A percentile compares a stretch with the other conserved stretches of the same genome.
phyloP scores from a whole-genome alignment of 2,888 invertebrate genomes.

The Drosophila histrio region DNA sequence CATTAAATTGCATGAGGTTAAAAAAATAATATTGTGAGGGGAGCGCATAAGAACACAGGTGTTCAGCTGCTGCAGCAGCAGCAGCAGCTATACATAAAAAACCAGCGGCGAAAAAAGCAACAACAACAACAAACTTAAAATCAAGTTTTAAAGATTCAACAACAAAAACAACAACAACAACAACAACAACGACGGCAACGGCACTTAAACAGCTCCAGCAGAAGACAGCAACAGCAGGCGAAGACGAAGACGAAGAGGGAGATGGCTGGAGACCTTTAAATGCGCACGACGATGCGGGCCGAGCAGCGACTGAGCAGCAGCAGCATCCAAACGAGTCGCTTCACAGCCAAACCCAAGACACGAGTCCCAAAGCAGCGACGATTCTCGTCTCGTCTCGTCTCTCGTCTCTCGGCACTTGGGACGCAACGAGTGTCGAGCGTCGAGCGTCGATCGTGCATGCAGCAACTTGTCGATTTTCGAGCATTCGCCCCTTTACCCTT shows the following conservation, averaged over 20 bases:
- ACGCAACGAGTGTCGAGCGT: no score
- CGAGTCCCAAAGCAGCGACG: conserved; percentile 55
- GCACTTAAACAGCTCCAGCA: conserved; percentile 63
- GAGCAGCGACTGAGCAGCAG: conserved; percentile 12
- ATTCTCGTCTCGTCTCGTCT: conserved; percentile 1
- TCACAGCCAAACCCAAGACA: conserved; percentile 55
- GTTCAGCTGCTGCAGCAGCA: conserved; percentile 71
- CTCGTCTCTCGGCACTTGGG: not conserved
- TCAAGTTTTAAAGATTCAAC: conserved; percentile 80
- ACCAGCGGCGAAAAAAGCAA: conserved; percentile 42
- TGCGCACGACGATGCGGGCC: conserved; percentile 63
- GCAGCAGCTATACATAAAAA: conserved; percentile 61
- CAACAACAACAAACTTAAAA: conserved; percentile 65
- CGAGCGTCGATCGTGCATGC: conserved; percentile 65
- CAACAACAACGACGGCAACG: conserved; percentile 39
- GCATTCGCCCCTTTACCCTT: conserved; percentile 42
- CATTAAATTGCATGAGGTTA: conserved; percentile 79
- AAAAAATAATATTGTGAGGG: conserved; percentile 65
- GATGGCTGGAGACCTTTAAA: conserved; percentile 71
- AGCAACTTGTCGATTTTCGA: conserved; percentile 72
- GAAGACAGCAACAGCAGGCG: conserved; percentile 26
- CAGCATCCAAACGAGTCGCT: conserved; percentile 63
- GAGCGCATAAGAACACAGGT: conserved; percentile 71
- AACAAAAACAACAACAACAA: conserved; percentile 41
- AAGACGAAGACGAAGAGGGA: not conserved